Evolutionary conservation across 35 echinoderm and acorn worm genomes (phyloP).

Genomic region (Antedon bifida): DNA sequence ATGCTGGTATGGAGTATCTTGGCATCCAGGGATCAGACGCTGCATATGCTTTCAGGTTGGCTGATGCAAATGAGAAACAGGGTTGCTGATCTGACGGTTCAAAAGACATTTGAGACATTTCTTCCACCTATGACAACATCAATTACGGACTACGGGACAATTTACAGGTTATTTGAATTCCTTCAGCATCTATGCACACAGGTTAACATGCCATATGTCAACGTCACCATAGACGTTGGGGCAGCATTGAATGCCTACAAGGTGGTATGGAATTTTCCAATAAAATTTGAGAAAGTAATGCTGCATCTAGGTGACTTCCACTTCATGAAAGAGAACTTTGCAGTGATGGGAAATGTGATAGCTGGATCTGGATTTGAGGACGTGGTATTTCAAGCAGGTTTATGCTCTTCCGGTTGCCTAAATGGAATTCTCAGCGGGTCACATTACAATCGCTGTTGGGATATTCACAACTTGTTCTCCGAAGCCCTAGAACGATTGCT

Average conservation of each 20-base stretch:
- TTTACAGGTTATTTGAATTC: constrained; percentile 21
- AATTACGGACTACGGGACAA: constrained; percentile 12
- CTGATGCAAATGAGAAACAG: constrained; percentile 14
- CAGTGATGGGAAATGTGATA: constrained; percentile 15
- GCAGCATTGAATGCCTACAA: constrained; percentile 29
- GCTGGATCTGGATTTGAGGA: constrained; percentile 32
- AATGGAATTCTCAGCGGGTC: constrained; percentile 18
- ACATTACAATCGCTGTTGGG: constrained; percentile 22
- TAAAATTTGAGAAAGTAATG: constrained; percentile 16
- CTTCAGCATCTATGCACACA: constrained; percentile 16
- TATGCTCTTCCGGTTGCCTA: constrained; percentile 24
- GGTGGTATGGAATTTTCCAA: constrained; percentile 23
- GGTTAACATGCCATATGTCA: constrained; percentile 27
- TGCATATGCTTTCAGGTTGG: constrained; percentile 7
- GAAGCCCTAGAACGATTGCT: constrained; percentile 11
- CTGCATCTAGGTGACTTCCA: constrained; percentile 22
- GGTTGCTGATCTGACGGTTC: constrained; percentile 5
- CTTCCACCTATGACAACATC: constrained; percentile 20
- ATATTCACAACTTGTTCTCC: constrained; percentile 16
- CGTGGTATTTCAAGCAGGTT: constrained; percentile 15
- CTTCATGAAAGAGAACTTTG: constrained; percentile 27
- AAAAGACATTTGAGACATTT: constrained; percentile 14
- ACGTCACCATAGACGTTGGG: constrained; percentile 25
- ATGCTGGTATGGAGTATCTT: constrained; percentile 8
- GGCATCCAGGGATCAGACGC: constrained; percentile 8